Evolutionary conservation across 2,797 vertebrate species (phyloP), one percentile per base, ranked within the genome.

Genomic region (Ataeniobius toweri): DNA sequence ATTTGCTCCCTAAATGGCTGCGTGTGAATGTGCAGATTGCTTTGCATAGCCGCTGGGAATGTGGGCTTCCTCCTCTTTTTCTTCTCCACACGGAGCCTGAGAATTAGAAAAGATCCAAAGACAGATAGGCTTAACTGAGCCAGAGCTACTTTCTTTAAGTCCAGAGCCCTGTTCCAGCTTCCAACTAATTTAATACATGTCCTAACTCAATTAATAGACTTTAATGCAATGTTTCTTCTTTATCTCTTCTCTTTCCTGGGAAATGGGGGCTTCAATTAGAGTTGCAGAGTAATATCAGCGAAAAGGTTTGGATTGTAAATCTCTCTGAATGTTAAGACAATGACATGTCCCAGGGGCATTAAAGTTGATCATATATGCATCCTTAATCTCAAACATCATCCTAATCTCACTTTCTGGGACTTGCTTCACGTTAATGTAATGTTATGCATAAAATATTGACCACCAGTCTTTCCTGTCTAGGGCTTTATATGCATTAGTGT

Each of bases 1-100:
- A 95, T 94, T 94, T 94, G 93, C 93, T 94, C 92, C 94, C 90
- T 95, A 95, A 95, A 95, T 94, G 94, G 90, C 90, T 92, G 89
- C 87, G 91, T 95, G 91, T 93, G 92, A 94, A 94, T 92, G 91
- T 92, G 90, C 86, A 94, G 89, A 95, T 95, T 94, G 92, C 92
- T 93, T 94, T 93, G 93, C 92, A 93, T 92, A 93, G 94, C 92
- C 93, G 86, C 89, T 92, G 93, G 93, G 94, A 94, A 94, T 90
- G 80, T 76, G 81, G 85, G 89, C 89, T 91, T 86, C 88, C 91
- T 89, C 87, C 81, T 89, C 90, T 91, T 94, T 91, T 89, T 88
- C 91, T 90, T 90, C 91, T 88, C 92, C 85, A 86, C 90, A 86
- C 87, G 77, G 86, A 92, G 93, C 89, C 89, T 88, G 92, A 65